Percentiles rank a stretch among this genome's conserved stretches.
Conservation (phyloP, 2,113 vertebrate species). For the Tragulus kanchil region DNA sequence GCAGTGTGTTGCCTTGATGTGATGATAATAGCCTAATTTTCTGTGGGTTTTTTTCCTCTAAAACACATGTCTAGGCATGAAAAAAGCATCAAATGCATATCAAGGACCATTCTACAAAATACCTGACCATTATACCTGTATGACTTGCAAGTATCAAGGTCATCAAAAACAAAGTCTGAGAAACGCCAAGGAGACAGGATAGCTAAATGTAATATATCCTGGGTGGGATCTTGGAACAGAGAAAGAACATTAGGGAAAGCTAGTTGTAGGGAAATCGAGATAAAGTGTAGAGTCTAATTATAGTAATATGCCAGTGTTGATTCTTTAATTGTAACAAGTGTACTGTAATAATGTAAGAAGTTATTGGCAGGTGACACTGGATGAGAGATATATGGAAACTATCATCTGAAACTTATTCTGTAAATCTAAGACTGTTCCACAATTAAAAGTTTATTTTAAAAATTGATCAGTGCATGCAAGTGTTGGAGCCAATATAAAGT, state of each 20-base stretch:
- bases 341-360: not conserved
- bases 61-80: not conserved
- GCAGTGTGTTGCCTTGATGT: not conserved
- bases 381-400: not conserved
- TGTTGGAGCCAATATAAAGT: not conserved
- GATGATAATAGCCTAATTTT: not conserved
- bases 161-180: not conserved
- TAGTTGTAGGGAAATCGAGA: not conserved
- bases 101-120: not conserved
- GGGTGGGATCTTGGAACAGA: not conserved
- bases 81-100: not conserved
- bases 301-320: not conserved
- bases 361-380: not conserved
- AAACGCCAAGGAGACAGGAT: not conserved
- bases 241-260: not conserved
- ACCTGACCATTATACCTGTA: not conserved
- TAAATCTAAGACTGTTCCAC: not conserved
- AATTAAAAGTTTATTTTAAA: constrained; percentile 17
- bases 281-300: not conserved
- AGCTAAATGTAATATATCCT: not conserved
- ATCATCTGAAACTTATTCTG: not conserved
- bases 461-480: not conserved
- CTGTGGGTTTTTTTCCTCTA: not conserved
- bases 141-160: not conserved
- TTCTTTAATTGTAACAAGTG: not conserved